These are phyloP conservation scores for Musca vetustissima DNA, from an alignment of 1,140 invertebrate genomes.

Conservation along the genomic window DNA sequence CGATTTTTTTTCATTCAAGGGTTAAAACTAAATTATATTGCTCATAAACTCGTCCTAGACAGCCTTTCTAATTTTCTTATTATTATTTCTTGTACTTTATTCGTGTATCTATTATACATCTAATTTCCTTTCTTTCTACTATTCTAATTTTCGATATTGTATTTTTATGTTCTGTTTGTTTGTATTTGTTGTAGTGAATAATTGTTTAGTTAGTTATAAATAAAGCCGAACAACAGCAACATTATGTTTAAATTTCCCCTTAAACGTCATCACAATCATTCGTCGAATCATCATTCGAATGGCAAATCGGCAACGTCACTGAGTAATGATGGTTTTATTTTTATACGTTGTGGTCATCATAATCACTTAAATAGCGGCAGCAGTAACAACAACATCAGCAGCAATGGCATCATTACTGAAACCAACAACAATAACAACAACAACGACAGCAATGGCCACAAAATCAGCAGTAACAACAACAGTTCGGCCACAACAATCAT, in stretches of 20 bases:
- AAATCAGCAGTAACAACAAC: constrained; percentile 1
- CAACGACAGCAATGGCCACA: neutral
- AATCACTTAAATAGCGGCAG: neutral
- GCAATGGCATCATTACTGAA: neutral
- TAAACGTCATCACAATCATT: constrained; percentile 14
- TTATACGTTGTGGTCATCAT: constrained; percentile 26
- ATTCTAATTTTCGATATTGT: too few species aligned
- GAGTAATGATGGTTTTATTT: constrained; percentile 30
- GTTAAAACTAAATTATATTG: too few species aligned
- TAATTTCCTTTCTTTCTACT: too few species aligned
- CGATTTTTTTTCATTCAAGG: too few species aligned
- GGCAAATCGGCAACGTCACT: constrained; percentile 23
- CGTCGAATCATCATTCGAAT: constrained; percentile 3
- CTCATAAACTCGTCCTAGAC: too few species aligned
- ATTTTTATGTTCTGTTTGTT: too few species aligned
- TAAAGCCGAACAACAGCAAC: neutral
- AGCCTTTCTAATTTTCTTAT: too few species aligned
- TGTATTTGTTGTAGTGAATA: too few species aligned
- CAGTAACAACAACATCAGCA: neutral
- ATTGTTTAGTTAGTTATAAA: too few species aligned
- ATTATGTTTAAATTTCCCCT: constrained; percentile 21
- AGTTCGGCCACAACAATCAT: neutral
- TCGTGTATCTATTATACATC: too few species aligned
- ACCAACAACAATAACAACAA: neutral
- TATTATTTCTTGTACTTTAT: too few species aligned